These are phyloP conservation scores for Xestoiulus laeticollis DNA, from an alignment of 2,888 invertebrate species.

Conservation along the genomic window DNA sequence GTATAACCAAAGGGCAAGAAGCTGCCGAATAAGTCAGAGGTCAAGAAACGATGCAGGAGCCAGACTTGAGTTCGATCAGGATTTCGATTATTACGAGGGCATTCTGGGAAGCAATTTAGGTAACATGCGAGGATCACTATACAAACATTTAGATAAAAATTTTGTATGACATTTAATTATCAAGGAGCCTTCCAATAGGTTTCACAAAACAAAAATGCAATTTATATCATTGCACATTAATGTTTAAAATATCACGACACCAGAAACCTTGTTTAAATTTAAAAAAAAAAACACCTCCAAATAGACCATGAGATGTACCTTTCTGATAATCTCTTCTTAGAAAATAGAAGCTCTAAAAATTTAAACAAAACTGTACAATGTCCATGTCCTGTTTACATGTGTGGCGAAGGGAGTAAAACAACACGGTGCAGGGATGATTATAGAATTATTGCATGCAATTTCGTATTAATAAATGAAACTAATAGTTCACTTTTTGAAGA, in stretches of 20 bases:
- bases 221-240: too few species aligned
- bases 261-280: neutral
- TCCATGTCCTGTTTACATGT: neutral
- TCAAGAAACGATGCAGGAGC: constrained; percentile 81
- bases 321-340: too few species aligned
- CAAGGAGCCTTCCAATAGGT: too few species aligned
- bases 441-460: neutral
- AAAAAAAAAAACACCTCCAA: neutral
- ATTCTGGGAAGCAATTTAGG: constrained; percentile 75
- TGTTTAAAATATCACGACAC: too few species aligned
- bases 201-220: too few species aligned
- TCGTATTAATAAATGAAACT: neutral
- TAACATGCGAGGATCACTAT: constrained; percentile 1
- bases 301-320: too few species aligned
- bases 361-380: neutral
- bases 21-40: constrained; percentile 79
- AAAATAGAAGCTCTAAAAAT: neutral
- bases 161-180: too few species aligned
- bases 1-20: constrained; percentile 85
- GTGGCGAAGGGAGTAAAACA: neutral
- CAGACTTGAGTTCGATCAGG: constrained; percentile 87
- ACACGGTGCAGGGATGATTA: neutral
- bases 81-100: constrained; percentile 93
- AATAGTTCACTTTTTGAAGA: neutral
- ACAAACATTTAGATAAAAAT: too few species aligned